A percentile compares a stretch with the other conserved stretches of the same genome.
phyloP scores from a whole-genome alignment of 2,888 invertebrate species.

The Colostygia pectinataria region DNA sequence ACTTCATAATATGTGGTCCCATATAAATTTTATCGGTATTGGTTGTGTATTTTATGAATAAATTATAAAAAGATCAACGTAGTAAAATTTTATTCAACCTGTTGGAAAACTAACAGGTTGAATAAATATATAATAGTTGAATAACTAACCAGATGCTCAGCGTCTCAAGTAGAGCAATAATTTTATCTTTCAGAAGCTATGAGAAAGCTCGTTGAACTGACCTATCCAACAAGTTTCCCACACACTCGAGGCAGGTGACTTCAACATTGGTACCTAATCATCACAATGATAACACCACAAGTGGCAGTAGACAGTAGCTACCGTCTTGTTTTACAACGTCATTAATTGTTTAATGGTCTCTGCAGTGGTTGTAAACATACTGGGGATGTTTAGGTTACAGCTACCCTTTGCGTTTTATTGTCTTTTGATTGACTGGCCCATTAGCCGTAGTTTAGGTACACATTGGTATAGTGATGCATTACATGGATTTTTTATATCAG shows the following conservation, averaged over 20 bases:
- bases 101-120: no score
- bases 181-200: conserved; percentile 5
- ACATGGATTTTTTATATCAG: no score
- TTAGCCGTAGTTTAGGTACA: conserved; percentile 6
- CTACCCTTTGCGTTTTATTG: conserved; percentile 33
- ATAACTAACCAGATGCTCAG: not conserved
- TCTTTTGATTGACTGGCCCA: conserved; percentile 28
- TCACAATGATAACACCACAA: conserved; percentile 49
- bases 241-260: conserved; percentile 36
- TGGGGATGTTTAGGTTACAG: conserved; percentile 65
- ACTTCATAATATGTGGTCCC: no score
- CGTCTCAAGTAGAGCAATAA: conserved; percentile 3
- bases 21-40: no score
- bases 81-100: no score
- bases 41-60: no score
- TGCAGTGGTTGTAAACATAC: conserved; percentile 68
- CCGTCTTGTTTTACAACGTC: conserved; percentile 65
- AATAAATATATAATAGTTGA: no score
- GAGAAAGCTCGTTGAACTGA: conserved; percentile 26
- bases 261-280: conserved; percentile 21
- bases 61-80: no score
- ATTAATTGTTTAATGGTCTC: conserved; percentile 73
- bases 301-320: conserved; percentile 53
- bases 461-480: no score
- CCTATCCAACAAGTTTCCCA: conserved; percentile 31